Evolutionary conservation across 92 coral and sea anemone species (phyloP).

Genomic region (Diadumene lineata): DNA sequence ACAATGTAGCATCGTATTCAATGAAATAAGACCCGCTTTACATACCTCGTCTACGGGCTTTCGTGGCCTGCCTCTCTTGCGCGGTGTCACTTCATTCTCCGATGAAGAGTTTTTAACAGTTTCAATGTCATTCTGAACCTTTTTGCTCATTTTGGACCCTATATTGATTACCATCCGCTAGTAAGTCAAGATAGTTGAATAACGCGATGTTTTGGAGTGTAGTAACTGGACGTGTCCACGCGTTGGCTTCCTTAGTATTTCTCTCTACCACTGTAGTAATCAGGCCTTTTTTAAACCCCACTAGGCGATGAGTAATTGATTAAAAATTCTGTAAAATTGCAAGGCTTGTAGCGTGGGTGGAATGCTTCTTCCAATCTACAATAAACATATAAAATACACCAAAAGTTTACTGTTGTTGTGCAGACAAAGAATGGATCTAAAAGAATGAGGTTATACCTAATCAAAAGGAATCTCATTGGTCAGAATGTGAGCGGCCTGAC

Average conservation of each 20-base stretch:
- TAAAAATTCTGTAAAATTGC: slow-evolving; percentile 52
- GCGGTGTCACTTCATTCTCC: slow-evolving; percentile 47
- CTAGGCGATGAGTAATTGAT: slow-evolving; percentile 62
- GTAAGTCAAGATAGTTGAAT: background rate
- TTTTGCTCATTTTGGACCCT: slow-evolving; percentile 38
- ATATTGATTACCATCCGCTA: slow-evolving; percentile 34
- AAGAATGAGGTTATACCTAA: slow-evolving; percentile 69
- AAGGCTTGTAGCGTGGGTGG: slow-evolving; percentile 75
- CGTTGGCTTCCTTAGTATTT: background rate
- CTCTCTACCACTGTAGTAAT: background rate
- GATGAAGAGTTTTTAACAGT: slow-evolving; percentile 38
- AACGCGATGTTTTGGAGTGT: background rate
- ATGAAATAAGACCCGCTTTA: background rate
- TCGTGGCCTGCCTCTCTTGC: slow-evolving; percentile 79
- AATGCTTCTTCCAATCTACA: slow-evolving; percentile 36
- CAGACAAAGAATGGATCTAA: slow-evolving; percentile 72
- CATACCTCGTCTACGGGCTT: slow-evolving; percentile 74
- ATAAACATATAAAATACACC: slow-evolving; percentile 52
- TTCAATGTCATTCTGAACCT: slow-evolving; percentile 13
- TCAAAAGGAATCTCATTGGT: slow-evolving; percentile 62
- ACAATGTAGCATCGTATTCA: slow-evolving; percentile 6
- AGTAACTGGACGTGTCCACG: too few species aligned
- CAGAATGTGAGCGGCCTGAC: slow-evolving; percentile 61
- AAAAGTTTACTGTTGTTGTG: slow-evolving; percentile 73
- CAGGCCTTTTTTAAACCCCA: slow-evolving; percentile 31